phyloP scores from a whole-genome alignment of 2,113 vertebrate genomes.

The Panthera uncia region DNA sequence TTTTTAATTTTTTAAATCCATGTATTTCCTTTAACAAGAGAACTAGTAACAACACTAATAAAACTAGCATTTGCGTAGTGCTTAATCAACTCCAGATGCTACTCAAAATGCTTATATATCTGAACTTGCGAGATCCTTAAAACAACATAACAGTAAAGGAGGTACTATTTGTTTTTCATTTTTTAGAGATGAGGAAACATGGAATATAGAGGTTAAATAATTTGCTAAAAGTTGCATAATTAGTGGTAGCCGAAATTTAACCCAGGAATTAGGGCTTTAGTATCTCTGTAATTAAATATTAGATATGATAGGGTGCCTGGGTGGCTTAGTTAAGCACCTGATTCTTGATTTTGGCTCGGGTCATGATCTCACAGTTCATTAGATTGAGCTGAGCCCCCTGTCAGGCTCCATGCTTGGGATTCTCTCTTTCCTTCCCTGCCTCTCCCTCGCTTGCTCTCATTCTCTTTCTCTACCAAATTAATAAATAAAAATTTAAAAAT shows the following conservation, averaged over 20 bases:
- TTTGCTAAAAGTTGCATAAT: not conserved
- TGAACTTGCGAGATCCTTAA: not conserved
- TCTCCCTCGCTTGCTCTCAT: no score
- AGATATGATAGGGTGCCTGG: no score
- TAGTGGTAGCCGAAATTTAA: not conserved
- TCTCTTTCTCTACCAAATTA: no score
- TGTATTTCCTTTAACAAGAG: not conserved
- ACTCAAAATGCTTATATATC: not conserved
- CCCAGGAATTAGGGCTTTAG: not conserved
- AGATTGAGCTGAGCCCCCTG: no score
- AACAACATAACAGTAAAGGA: not conserved
- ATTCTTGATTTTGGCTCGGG: no score
- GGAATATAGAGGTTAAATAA: not conserved
- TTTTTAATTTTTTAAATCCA: not conserved
- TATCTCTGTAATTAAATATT: not conserved
- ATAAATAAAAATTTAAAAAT: no score
- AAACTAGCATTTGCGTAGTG: not conserved
- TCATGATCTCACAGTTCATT: no score
- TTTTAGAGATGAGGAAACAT: not conserved
- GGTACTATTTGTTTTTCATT: not conserved
- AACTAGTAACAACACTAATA: not conserved
- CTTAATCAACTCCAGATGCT: not conserved
- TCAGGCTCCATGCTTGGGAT: no score
- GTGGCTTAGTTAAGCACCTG: no score
- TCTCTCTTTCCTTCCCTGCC: no score